Evolutionary conservation across 2,888 invertebrate species (phyloP), one percentile per base, ranked within the genome.

Genomic region (Melipona bicolor): DNA sequence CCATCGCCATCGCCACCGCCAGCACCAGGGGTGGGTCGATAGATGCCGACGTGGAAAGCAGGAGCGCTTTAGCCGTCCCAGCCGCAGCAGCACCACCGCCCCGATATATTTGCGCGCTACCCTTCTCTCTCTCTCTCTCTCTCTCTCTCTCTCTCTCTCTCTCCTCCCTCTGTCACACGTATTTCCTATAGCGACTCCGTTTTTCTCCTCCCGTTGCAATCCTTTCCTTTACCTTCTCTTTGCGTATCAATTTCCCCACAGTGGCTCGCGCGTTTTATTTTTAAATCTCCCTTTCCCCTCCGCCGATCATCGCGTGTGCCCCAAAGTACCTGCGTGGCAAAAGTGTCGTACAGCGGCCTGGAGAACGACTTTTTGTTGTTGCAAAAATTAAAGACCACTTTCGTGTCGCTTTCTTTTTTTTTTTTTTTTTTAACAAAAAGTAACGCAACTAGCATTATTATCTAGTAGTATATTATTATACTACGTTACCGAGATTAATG

Each of bases 11-110:
- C 27, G 61, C 77, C 73, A 36, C 49, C 65, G 62, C 61, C 71
- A 70, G 73, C 84, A 62, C 65, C 67, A 83, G 89, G 90, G 90
- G 90, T 93, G 91, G 93, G 93, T 93, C 93, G 93, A 93, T 93
- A 93, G 91, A 92, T 91, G 93, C 91, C 93, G 89, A 91, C 92
- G 91, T 84, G 83, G 88, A 89, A 86, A 84, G 84, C 83, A 84
- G 85, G 74, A 79, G 85, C 83, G 87, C 89, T 89, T 85, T 83
- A 79, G 87, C 87, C 89, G 83, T 90, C 92, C 92, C 90, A 90
- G 90, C 91, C 85, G 83, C 85, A 86, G 88, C 88, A 90, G 88
- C 88, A 90, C 89, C 90, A 89, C 88, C 90, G 71, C 89, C 90
- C 89, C 90, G 86, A 88, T 89, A 86, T 88, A 88, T 87, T 70